Evolutionary conservation across 2,797 vertebrate species (phyloP).

Genomic region (Parauchenoglanis punctatus): DNA sequence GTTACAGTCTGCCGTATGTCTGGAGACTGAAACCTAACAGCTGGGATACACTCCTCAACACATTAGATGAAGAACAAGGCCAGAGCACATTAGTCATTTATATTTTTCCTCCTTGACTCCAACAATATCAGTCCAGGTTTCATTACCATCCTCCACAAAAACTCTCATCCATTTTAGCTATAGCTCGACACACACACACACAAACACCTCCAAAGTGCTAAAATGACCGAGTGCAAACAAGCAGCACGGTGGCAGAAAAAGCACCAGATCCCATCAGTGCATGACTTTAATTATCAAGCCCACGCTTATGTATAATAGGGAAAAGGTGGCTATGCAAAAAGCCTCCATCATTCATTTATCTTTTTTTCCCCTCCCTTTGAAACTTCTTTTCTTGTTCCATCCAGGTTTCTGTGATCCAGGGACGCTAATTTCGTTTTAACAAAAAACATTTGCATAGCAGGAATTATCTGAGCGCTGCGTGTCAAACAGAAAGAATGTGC

Average conservation of each 20-base stretch:
- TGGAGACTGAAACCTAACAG: slow-evolving; percentile 46
- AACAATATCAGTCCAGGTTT: slow-evolving; percentile 6
- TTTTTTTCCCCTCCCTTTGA: slow-evolving; percentile 12
- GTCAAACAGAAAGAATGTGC: slow-evolving; percentile 54
- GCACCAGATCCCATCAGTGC: slow-evolving; percentile 70
- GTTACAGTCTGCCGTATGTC: slow-evolving; percentile 37
- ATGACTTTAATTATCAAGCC: slow-evolving; percentile 83
- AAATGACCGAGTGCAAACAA: slow-evolving; percentile 79
- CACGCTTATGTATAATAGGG: slow-evolving; percentile 69
- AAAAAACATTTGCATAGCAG: slow-evolving; percentile 68
- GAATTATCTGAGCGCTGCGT: slow-evolving; percentile 56
- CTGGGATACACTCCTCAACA: slow-evolving; percentile 29
- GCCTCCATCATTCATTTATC: slow-evolving; percentile 72
- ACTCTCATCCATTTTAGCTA: slow-evolving; percentile 33
- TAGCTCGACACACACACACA: background rate
- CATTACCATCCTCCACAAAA: slow-evolving; percentile 56
- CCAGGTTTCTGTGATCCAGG: slow-evolving; percentile 65
- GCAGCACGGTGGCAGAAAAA: slow-evolving; percentile 58
- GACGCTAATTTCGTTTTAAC: slow-evolving; percentile 67
- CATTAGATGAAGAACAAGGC: background rate
- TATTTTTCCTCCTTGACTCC: background rate
- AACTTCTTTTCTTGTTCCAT: slow-evolving; percentile 52
- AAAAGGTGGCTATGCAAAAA: slow-evolving; percentile 7
- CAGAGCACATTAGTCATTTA: background rate
- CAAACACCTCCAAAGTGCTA: slow-evolving; percentile 67